A percentile compares a stretch with the other conserved stretches of the same genome.
phyloP scores from a whole-genome alignment of 2,797 vertebrate species.

The Xiphorhynchus erythropygius region DNA sequence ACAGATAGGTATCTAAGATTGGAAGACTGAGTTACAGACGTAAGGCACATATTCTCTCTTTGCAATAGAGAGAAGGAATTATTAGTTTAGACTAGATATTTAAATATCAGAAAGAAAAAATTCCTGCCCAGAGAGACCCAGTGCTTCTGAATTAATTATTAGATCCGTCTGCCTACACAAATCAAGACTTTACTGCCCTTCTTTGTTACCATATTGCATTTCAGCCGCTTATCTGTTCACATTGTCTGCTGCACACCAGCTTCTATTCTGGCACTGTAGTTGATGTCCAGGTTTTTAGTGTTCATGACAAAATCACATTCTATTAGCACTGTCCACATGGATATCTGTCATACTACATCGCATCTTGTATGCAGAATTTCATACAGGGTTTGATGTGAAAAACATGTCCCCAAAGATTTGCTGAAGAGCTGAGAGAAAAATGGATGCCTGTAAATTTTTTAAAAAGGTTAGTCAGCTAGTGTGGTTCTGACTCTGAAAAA shows the following conservation, averaged over 20 bases:
- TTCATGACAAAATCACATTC: constrained; percentile 27
- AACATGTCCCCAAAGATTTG: not conserved
- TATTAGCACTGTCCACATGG: not conserved
- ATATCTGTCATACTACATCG: not conserved
- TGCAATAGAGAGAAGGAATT: not conserved
- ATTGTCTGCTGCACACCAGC: not conserved
- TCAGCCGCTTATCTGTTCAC: not conserved
- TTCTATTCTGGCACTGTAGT: not conserved
- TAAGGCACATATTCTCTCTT: not conserved
- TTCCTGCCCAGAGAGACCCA: not conserved
- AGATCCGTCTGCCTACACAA: not conserved
- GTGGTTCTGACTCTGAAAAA: not conserved
- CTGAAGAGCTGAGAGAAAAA: not conserved
- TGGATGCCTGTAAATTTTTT: not conserved
- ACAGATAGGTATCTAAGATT: not conserved
- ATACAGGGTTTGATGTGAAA: not conserved
- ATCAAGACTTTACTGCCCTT: not conserved
- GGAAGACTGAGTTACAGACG: not conserved
- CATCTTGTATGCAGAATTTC: not conserved
- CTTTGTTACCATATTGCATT: not conserved
- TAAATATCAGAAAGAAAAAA: not conserved
- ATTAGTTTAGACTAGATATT: not conserved
- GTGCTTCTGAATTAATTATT: not conserved
- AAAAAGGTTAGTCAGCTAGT: not conserved
- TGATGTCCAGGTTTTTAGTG: not conserved